These are phyloP conservation scores for Capreolus pygargus DNA, from an alignment of 2,113 vertebrate genomes.

Conservation along the genomic window DNA sequence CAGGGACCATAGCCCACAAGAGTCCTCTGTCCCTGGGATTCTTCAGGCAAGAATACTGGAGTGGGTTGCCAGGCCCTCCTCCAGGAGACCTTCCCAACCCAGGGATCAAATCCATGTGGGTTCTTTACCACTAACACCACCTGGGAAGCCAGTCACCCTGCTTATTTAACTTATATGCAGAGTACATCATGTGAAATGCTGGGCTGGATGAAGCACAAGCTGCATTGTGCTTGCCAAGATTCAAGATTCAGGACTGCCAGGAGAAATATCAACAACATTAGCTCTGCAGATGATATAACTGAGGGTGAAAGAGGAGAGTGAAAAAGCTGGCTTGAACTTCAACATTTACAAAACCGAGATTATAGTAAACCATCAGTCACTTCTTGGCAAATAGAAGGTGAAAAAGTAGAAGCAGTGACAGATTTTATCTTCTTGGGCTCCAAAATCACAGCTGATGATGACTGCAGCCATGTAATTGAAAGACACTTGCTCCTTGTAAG, in stretches of 20 bases:
- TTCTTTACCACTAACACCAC: not conserved
- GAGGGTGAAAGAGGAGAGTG: not conserved
- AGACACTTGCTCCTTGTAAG: not conserved
- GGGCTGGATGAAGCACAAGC: not conserved
- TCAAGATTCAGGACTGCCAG: not conserved
- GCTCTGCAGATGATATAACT: not conserved
- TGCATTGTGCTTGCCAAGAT: not conserved
- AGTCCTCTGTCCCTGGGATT: not conserved
- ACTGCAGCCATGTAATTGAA: not conserved
- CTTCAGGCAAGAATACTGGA: not conserved
- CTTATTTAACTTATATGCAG: not conserved
- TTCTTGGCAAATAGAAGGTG: not conserved
- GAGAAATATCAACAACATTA: not conserved
- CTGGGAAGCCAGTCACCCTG: not conserved
- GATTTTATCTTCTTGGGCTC: not conserved
- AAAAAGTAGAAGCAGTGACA: not conserved
- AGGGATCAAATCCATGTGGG: fast-evolving
- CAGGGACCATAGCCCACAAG: not conserved
- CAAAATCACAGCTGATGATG: not conserved
- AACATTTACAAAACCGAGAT: not conserved
- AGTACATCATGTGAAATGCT: not conserved
- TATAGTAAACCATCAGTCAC: not conserved
- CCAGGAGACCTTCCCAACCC: not conserved
- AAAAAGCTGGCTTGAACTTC: not conserved
- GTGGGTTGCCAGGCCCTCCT: not conserved